Conservation (phyloP, 2,113 vertebrate species). For the Elachura formosa region DNA sequence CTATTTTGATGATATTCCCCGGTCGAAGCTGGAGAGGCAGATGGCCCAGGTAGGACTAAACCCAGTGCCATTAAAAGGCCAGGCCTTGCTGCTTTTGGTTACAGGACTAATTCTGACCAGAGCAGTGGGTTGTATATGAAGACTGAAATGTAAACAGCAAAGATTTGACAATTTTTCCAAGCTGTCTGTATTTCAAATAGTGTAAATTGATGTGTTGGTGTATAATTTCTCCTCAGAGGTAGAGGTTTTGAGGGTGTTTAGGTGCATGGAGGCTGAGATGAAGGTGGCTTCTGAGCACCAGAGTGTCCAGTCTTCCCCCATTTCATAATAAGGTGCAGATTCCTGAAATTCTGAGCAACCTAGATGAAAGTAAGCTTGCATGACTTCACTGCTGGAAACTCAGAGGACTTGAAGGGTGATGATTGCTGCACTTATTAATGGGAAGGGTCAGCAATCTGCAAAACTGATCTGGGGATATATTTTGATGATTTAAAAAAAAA, state of each 20-base stretch:
- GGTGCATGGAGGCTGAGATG: not conserved
- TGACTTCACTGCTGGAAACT: not conserved
- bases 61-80: not conserved
- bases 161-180: not conserved
- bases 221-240: not conserved
- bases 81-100: not conserved
- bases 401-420: not conserved
- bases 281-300: not conserved
- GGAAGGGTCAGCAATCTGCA: not conserved
- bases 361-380: not conserved
- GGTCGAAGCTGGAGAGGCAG: constrained; percentile 98
- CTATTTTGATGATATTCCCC: constrained; percentile 97
- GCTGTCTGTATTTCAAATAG: not conserved
- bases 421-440: not conserved
- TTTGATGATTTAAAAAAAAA: not conserved
- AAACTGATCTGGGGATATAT: not conserved
- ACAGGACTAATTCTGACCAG: not conserved
- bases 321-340: not conserved
- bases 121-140: not conserved
- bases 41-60: constrained; percentile 95
- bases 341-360: not conserved
- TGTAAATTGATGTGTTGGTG: not conserved
- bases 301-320: not conserved
- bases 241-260: not conserved
- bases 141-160: not conserved